A percentile compares a stretch with the other conserved stretches of the same genome.
These are phyloP conservation scores for Zapus hudsonius DNA, from an alignment of 2,113 vertebrate genomes.

Conservation along the genomic window DNA sequence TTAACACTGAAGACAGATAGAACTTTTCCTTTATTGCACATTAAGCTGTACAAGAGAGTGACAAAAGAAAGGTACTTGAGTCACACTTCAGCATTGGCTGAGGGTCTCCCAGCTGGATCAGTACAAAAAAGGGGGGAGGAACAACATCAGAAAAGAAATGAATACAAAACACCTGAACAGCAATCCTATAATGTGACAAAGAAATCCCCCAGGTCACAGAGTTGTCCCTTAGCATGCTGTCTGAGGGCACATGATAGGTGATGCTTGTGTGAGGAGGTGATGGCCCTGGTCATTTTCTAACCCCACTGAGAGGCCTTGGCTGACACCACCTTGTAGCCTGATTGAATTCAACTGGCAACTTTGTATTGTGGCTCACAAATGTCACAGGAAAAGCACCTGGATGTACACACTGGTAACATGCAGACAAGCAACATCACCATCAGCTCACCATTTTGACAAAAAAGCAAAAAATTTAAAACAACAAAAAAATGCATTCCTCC, in stretches of 20 bases:
- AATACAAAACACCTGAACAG: conserved; percentile 83
- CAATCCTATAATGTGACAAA: conserved; percentile 84
- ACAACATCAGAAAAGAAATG: conserved; percentile 86
- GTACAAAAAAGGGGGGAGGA: conserved; percentile 85
- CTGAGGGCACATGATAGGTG: conserved; percentile 66
- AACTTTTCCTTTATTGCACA: conserved; percentile 92
- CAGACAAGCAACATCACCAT: conserved; percentile 82
- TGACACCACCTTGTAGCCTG: conserved; percentile 71
- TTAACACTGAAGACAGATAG: conserved; percentile 91
- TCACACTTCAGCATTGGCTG: conserved; percentile 88
- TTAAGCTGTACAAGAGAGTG: conserved; percentile 92
- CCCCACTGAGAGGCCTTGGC: conserved; percentile 75
- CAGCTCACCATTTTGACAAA: conserved; percentile 75
- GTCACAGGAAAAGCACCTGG: conserved; percentile 85
- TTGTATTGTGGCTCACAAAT: conserved; percentile 80
- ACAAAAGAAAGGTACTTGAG: conserved; percentile 89
- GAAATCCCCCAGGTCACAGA: conserved; percentile 86
- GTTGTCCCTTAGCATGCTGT: conserved; percentile 88
- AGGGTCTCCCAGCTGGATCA: conserved; percentile 86
- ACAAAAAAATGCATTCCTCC: conserved; percentile 78
- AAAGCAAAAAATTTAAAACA: conserved; percentile 63
- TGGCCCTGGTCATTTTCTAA: neutral
- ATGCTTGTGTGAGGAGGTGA: conserved; percentile 8
- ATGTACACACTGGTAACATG: conserved; percentile 84
- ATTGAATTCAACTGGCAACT: conserved; percentile 75